Evolutionary conservation across 2,888 invertebrate species (phyloP), one percentile per base, ranked within the genome.

Genomic region (Xestoiulus laeticollis): DNA sequence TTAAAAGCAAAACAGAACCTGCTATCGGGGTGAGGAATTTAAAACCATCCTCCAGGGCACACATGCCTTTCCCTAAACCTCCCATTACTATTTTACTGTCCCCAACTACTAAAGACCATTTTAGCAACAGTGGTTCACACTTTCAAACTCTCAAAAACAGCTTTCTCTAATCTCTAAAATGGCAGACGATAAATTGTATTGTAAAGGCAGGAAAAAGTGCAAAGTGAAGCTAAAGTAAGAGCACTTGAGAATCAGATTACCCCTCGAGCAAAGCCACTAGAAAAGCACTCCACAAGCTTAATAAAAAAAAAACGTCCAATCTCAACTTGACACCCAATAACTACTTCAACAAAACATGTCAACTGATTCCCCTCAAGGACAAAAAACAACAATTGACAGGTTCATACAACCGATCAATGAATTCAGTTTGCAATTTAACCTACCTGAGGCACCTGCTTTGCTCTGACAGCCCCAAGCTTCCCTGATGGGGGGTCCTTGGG

Each of bases 381-480:
- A 59, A n/a, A 1, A n/a, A 16, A 3, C 59, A 4, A 59, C 5
- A 59, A 59, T 8, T 8, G 6, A n/a, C 59, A 59, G 59, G 59
- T n/a, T 59, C 14, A 16, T 10, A 6, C 68, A 10, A 6, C 4
- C 10, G 8, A 5, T 26, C 68, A 68, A 10, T 59, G 6, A n/a
- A 14, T n/a, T n/a, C 22, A 68, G 26, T n/a, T 1, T 2, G 22
- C 68, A 10, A 16, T 12, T 59, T 10, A 22, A 22, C 85, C 33
- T 85, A 86, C 86, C 86, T 30, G 44, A 32, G n/a, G 86, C 22
- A 43, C 48, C 48, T 10, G 44, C 32, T 78, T 68, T 43, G 16
- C 43, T 87, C 68, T 87, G 87, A n/a, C 59, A 87, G n/a, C 87
- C 68, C 87, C 87, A 87, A 78, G 87, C 87, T 33, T 87, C 87